Conservation (phyloP, 37 sponge, comb jelly and placozoan species). For the Chondrosia reniformis region DNA sequence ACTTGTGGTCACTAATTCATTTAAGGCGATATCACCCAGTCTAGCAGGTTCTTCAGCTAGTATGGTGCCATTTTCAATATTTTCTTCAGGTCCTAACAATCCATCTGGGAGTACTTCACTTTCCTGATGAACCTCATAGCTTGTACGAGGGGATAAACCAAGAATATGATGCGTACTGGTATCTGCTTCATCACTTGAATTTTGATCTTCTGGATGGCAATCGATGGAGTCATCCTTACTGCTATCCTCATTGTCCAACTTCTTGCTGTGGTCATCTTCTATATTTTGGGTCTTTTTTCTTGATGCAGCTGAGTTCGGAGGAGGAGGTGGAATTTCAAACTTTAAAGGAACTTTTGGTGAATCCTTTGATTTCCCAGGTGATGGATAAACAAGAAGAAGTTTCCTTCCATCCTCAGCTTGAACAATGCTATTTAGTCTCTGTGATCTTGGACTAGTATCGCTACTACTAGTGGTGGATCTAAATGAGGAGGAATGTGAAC, state of each 20-base stretch:
- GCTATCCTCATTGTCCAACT: neutral
- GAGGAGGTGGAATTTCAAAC: conserved; percentile 66
- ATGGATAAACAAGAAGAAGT: conserved; percentile 42
- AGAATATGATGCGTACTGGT: conserved; percentile 5
- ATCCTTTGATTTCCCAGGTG: conserved; percentile 18
- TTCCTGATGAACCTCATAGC: neutral
- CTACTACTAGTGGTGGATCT: neutral
- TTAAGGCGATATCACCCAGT: neutral
- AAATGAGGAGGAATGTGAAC: neutral
- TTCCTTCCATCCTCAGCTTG: neutral
- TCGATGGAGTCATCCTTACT: neutral
- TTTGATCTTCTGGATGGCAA: neutral
- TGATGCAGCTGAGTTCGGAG: neutral
- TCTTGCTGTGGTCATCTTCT: neutral
- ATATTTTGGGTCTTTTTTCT: neutral
- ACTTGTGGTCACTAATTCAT: conserved; percentile 6
- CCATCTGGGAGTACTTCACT: no score
- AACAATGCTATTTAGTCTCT: neutral
- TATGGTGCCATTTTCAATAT: neutral
- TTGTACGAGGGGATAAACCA: conserved; percentile 13
- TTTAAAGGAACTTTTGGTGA: neutral
- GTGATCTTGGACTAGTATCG: neutral
- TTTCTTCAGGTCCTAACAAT: neutral
- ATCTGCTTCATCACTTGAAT: neutral
- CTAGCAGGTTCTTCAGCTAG: neutral